Evolutionary conservation across 2,113 vertebrate species (phyloP), one percentile per base, ranked within the genome.

Genomic region (Oncorhynchus gorbuscha): DNA sequence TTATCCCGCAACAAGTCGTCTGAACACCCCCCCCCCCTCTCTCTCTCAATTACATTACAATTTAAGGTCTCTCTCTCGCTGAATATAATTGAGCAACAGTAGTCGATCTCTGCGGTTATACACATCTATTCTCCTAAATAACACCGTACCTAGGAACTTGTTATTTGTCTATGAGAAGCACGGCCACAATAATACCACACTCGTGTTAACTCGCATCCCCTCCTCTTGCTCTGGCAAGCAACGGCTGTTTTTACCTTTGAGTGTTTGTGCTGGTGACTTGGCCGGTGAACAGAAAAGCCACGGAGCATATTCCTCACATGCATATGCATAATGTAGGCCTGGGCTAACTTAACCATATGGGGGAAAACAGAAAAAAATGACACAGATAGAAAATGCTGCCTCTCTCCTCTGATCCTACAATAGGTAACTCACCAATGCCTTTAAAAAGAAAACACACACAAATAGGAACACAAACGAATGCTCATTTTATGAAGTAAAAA

Each of bases 121-220:
- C 66, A 14, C 26, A 35, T 58, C n/a, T 61, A 16, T 35, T 26
- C 48, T 71, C 0, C 69, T 59, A 20, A 30, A 48, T 75, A 71
- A 61, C 39, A 11, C 68, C 48, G 74, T 66, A 20, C 11, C 64
- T 28, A 65, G 66, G 70, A 64, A 70, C 74, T 68, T 49, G 85
- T 58, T 72, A 74, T 55, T 79, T 72, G 75, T 73, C 73, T 81
- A 12, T 14, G 69, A 76, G 82, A 79, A n/a, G n/a, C 71, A 71
- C 65, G 22, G 61, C 79, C 71, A 3, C 74, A 73, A 18, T 78
- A 82, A 83, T 51, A 72, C 72, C 88, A 83, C 75, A 76, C 81
- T 81, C 76, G 82, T 69, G 72, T 82, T 86, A 79, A 82, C 81
- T 78, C 76, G 75, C 67, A 76, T 81, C 72, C 76, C 59, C 66